Conservation (phyloP, 2,888 invertebrate species). For the Automeris io region DNA sequence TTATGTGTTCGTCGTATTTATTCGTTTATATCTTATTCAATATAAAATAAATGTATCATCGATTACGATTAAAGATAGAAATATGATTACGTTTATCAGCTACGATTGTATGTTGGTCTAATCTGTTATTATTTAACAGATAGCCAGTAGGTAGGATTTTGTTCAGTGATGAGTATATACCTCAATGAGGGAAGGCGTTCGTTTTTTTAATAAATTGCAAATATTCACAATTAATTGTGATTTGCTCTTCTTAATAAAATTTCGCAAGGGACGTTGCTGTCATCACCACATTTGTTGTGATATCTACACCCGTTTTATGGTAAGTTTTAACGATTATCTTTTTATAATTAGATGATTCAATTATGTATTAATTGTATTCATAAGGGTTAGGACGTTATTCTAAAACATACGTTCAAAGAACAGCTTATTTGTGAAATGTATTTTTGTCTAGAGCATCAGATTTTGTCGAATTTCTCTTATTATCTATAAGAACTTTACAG, state of each 20-base stretch:
- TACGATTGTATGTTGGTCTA: constrained; percentile 34
- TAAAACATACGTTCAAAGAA: too few species aligned
- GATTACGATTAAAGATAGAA: constrained; percentile 25
- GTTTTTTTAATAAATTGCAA: constrained; percentile 14
- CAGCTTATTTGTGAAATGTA: too few species aligned
- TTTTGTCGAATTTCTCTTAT: too few species aligned
- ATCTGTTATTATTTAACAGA: constrained; percentile 35
- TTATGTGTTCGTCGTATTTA: constrained; percentile 5
- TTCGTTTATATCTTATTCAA: constrained; percentile 2
- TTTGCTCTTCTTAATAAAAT: constrained; percentile 13
- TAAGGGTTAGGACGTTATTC: too few species aligned
- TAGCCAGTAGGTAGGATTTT: constrained; percentile 19
- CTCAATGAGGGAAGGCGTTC: constrained; percentile 22
- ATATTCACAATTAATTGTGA: constrained; percentile 15
- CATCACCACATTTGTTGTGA: constrained; percentile 1
- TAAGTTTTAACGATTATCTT: constrained; percentile 10
- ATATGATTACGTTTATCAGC: constrained; percentile 37
- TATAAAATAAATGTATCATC: constrained; percentile 13
- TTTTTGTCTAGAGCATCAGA: too few species aligned
- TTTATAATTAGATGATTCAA: too few species aligned
- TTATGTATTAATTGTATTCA: too few species aligned
- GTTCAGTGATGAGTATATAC: constrained; percentile 28
- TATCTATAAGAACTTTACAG: too few species aligned
- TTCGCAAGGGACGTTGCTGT: constrained; percentile 9
- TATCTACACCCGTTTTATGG: constrained; percentile 14